Percentiles rank a stretch among this genome's conserved stretches.
These are phyloP conservation scores for Chiridota heheva DNA, from an alignment of 35 echinoderm and acorn worm species.

Conservation along the genomic window DNA sequence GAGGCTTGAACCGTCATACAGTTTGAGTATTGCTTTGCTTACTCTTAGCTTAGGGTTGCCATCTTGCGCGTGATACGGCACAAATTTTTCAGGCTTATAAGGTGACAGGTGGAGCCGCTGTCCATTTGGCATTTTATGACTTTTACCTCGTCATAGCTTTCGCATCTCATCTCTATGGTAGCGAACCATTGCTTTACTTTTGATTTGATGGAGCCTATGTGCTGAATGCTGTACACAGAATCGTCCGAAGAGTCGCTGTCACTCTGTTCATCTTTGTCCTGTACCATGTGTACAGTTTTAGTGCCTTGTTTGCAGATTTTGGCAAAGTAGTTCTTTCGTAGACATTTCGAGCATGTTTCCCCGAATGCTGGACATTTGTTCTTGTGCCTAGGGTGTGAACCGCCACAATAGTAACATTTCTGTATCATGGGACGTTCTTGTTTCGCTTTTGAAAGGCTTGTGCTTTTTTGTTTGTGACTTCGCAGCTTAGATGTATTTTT, in stretches of 20 bases:
- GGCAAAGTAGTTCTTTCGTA: constrained; percentile 28
- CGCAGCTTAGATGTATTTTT: not conserved
- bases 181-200: not conserved
- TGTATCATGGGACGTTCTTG: not conserved
- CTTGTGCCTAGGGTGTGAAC: not conserved
- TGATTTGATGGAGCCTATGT: not conserved
- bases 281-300: not conserved
- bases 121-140: not conserved
- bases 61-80: not conserved
- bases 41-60: not conserved
- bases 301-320: constrained; percentile 22
- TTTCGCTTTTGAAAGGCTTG: not conserved
- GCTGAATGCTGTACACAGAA: not conserved
- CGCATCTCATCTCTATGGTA: not conserved
- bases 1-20: not conserved
- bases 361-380: constrained; percentile 19
- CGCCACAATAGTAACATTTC: constrained; percentile 8
- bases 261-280: not conserved
- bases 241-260: not conserved
- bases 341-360: not conserved
- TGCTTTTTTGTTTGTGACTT: constrained; percentile 7
- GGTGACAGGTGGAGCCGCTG: constrained; percentile 7
- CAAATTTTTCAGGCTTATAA: not conserved
- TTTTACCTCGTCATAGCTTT: not conserved
- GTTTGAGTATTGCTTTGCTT: not conserved